Conservation (phyloP, 2,113 vertebrate species). For the Tringa solitaria region DNA sequence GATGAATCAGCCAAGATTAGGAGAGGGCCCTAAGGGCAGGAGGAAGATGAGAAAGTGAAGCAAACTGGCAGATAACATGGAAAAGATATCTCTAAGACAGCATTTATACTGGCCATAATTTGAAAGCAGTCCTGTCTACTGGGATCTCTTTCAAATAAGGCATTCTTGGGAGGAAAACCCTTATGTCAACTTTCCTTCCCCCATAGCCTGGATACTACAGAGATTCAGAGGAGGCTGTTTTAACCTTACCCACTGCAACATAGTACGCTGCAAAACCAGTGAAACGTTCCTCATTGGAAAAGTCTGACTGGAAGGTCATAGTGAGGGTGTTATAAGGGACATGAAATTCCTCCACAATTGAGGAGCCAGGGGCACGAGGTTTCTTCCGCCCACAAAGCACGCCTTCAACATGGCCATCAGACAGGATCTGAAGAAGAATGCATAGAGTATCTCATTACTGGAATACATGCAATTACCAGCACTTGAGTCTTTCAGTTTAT, state of each 20-base stretch:
- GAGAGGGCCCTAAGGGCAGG: background rate
- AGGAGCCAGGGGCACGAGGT: conserved; percentile 56
- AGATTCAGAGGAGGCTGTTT: background rate
- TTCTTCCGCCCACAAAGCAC: conserved; percentile 80
- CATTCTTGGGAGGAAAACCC: background rate
- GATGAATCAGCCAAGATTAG: background rate
- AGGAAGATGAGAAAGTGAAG: background rate
- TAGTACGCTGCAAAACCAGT: conserved; percentile 90
- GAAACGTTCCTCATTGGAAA: conserved; percentile 85
- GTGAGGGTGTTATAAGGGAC: conserved; percentile 76
- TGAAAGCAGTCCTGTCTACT: background rate
- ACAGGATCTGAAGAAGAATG: conserved; percentile 73
- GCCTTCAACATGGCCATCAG: conserved; percentile 53
- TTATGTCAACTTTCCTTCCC: background rate
- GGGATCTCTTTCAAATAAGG: background rate
- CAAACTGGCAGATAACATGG: background rate
- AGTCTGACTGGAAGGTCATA: conserved; percentile 85
- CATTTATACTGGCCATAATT: background rate
- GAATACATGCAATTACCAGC: background rate
- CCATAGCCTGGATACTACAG: background rate
- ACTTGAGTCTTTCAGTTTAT: background rate
- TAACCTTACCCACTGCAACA: conserved; percentile 76
- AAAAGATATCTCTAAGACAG: background rate
- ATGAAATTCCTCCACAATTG: conserved; percentile 75
- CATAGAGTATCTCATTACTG: background rate